A percentile compares a stretch with the other conserved stretches of the same genome.
These are phyloP conservation scores for Phymatocera aterrima DNA, from an alignment of 2,888 invertebrate genomes.

Conservation along the genomic window DNA sequence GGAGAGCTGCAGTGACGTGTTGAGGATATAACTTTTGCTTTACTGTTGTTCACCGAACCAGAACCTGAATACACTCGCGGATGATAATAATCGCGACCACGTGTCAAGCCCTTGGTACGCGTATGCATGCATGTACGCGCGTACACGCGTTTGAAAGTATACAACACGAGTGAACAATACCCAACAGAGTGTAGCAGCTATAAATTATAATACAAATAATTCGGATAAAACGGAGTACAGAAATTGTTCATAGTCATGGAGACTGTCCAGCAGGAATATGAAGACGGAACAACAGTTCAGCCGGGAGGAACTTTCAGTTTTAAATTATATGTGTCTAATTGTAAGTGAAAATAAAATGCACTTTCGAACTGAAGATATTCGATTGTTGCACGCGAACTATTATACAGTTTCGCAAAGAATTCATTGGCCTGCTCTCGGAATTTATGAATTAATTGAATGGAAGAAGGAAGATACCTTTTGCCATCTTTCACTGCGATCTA, in stretches of 20 bases:
- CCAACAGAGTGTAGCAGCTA: background rate
- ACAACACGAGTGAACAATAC: background rate
- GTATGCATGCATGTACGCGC: background rate
- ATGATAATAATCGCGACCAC: background rate
- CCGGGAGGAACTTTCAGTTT: constrained; percentile 31
- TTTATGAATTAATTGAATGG: background rate
- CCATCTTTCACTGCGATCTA: too few relatives aligned
- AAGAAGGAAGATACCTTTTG: background rate
- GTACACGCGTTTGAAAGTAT: background rate
- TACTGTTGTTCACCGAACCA: constrained; percentile 13
- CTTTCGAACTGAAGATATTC: constrained; percentile 27
- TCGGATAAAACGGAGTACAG: constrained; percentile 4
- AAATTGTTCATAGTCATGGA: constrained; percentile 9
- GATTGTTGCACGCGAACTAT: constrained; percentile 2
- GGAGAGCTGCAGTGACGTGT: constrained; percentile 28
- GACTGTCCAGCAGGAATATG: background rate
- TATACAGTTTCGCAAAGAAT: background rate
- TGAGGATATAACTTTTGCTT: constrained; percentile 34
- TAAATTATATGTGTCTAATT: constrained; percentile 29
- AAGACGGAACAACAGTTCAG: background rate
- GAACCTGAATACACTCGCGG: background rate
- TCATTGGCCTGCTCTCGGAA: background rate
- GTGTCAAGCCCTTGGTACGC: background rate
- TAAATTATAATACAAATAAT: background rate
- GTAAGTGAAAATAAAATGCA: constrained; percentile 39